Conservation (phyloP, 2,797 vertebrate species). For the Rhinoraja longicauda region DNA sequence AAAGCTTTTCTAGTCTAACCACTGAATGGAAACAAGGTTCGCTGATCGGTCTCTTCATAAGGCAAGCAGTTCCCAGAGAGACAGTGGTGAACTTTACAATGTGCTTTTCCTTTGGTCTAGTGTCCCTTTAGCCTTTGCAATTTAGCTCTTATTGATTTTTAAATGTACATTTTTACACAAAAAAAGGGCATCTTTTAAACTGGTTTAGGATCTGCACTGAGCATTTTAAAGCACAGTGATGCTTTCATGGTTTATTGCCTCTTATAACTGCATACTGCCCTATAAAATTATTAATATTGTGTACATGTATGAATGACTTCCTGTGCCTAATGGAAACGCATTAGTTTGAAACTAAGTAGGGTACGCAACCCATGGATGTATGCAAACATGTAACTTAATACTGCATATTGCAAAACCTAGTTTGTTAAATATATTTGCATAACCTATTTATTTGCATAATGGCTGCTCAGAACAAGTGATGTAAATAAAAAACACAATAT, state of each 20-base stretch:
- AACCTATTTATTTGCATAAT: slow-evolving; percentile 21
- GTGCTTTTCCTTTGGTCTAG: background rate
- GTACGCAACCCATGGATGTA: background rate
- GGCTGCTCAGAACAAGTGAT: background rate
- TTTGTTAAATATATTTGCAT: background rate
- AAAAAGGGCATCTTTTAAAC: background rate
- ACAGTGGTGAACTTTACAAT: background rate
- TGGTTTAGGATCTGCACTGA: background rate
- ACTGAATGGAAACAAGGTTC: background rate
- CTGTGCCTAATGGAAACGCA: background rate
- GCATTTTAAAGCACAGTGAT: background rate
- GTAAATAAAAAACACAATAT: background rate
- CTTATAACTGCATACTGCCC: background rate
- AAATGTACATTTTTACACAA: background rate
- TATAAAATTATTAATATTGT: background rate
- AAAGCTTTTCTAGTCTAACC: background rate
- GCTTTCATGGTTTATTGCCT: background rate
- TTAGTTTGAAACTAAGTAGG: background rate
- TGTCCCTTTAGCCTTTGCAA: background rate
- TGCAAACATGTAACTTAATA: background rate
- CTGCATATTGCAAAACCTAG: background rate
- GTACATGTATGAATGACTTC: background rate
- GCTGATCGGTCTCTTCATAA: background rate
- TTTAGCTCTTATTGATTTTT: slow-evolving; percentile 11
- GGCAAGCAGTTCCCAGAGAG: background rate